phyloP scores from a whole-genome alignment of 1,140 invertebrate genomes.

The Drosophila burlai region DNA sequence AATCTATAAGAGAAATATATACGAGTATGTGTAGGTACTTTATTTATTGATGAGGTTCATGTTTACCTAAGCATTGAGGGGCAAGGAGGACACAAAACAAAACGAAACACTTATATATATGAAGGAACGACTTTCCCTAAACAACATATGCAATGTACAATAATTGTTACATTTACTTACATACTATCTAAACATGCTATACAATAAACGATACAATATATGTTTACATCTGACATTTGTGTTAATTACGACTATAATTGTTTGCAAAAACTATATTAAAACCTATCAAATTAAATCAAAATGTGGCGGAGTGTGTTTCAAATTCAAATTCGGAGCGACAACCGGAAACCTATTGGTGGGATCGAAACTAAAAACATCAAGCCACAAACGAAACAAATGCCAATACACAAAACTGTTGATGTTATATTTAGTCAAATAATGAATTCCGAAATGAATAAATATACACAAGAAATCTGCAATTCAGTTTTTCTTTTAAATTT shows the following conservation, averaged over 20 bases:
- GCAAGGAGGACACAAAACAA: conserved; percentile 18
- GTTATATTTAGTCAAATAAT: conserved; percentile 79
- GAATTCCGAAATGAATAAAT: conserved; percentile 72
- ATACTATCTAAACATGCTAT: conserved; percentile 46
- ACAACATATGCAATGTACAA: conserved; percentile 47
- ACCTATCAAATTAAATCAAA: conserved; percentile 65
- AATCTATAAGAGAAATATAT: conserved; percentile 34
- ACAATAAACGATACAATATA: conserved; percentile 54
- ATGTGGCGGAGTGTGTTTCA: conserved; percentile 33
- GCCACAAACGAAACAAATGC: conserved; percentile 58
- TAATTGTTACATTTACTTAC: conserved; percentile 50
- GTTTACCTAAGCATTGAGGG: conserved; percentile 11
- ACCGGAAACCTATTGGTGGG: conserved; percentile 40
- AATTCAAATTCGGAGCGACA: conserved; percentile 34
- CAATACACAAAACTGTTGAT: conserved; percentile 80
- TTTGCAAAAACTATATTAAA: conserved; percentile 74
- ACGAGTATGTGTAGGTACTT: conserved; percentile 14
- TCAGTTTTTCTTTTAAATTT: neutral
- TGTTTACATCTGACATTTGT: conserved; percentile 69
- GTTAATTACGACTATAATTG: conserved; percentile 81
- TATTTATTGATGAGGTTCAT: conserved; percentile 26
- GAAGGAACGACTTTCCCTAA: conserved; percentile 14
- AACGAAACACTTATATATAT: conserved; percentile 14
- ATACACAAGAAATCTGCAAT: conserved; percentile 40
- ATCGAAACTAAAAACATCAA: conserved; percentile 31